Evolutionary conservation across 2,113 vertebrate genomes (phyloP), one percentile per base, ranked within the genome.

Genomic region (Chunga burmeisteri): DNA sequence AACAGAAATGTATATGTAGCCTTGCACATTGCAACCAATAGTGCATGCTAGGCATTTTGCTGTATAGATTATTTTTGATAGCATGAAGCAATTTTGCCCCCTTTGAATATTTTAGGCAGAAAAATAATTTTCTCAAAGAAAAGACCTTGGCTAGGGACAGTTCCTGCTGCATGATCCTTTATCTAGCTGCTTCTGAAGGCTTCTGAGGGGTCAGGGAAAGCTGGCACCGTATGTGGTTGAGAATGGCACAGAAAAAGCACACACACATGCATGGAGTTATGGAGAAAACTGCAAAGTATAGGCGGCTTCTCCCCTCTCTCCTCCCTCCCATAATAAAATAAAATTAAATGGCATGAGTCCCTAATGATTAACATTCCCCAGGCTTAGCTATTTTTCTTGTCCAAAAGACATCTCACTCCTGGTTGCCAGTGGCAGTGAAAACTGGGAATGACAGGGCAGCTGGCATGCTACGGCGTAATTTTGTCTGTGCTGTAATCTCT

Each of bases 11-110:
- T 56, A 7, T 81, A 86, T 16, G 80, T 44, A 89, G 70, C 53
- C 38, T 72, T 62, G 50, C 75, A 90, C 55, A 63, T 77, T 80
- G 81, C 62, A 82, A 74, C 79, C 62, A 73, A 62, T 66, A 90
- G 14, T 52, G 91, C 85, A 82, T 23, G n/a, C 55, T 80, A 82
- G 72, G 87, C 84, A 91, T 82, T 95, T 96, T 94, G 74, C 66
- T 91, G 66, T 79, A 77, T 44, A 74, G 32, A 83, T 72, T 82
- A 42, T 81, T 93, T 93, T 91, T 92, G 67, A 93, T 67, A 86
- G 58, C 21, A 55, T 70, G 63, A 90, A 92, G 53, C 12, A 42
- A 40, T 93, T 95, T 80, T 19, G 4, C 23, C 32, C 38, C n/a
- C 79, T 91, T 67, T 55, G 29, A 78, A 46, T 83, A 92, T 46